phyloP scores from a whole-genome alignment of 2,797 vertebrate genomes.

The Podarcis siculus region DNA sequence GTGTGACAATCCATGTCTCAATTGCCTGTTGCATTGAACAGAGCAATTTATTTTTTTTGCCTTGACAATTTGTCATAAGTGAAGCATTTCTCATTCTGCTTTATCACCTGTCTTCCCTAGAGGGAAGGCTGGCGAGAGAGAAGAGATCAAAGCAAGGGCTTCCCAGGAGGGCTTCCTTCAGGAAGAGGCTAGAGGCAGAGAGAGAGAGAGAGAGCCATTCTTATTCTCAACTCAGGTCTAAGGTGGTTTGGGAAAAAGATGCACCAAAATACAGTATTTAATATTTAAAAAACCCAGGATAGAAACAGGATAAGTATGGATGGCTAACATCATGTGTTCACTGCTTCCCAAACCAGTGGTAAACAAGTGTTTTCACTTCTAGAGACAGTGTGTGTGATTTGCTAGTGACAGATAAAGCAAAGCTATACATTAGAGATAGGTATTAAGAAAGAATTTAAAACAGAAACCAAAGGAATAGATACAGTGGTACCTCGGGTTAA shows the following conservation, averaged over 20 bases:
- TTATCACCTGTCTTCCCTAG: slow-evolving; percentile 2
- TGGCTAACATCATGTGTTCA: too few species aligned
- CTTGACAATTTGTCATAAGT: not conserved
- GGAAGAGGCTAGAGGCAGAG: not conserved
- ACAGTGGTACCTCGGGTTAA: too few species aligned
- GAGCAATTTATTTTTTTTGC: not conserved
- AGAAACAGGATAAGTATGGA: too few species aligned
- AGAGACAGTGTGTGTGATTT: not conserved
- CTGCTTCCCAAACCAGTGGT: too few species aligned
- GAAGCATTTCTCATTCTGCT: not conserved
- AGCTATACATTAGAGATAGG: not conserved
- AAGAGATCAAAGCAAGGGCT: slow-evolving; percentile 1
- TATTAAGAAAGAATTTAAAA: not conserved
- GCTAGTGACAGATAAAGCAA: not conserved
- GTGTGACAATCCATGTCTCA: not conserved
- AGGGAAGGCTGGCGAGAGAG: not conserved
- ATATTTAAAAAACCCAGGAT: too few species aligned
- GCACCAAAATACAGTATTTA: too few species aligned
- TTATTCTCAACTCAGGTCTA: too few species aligned
- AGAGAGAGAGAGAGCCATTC: not conserved
- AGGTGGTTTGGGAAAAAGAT: too few species aligned
- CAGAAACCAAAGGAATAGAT: too few species aligned
- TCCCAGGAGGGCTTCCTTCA: not conserved
- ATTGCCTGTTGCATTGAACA: not conserved
- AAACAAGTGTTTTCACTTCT: too few species aligned